Conservation (phyloP, 2,888 invertebrate genomes). For the Aromia moschata region DNA sequence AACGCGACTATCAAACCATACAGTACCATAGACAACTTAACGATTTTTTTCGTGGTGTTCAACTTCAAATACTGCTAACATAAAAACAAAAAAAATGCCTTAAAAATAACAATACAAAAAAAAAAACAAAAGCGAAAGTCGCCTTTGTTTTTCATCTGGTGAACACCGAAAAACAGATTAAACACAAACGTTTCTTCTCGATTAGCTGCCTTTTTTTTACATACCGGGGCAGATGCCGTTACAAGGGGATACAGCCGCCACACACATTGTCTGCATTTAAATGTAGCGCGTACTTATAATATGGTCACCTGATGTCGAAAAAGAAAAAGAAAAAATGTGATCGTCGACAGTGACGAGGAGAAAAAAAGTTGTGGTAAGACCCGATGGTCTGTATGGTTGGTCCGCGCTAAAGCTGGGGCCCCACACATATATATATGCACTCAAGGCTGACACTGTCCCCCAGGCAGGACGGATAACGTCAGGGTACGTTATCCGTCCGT, state of each 20-base stretch:
- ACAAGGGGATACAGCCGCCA: conserved; percentile 64
- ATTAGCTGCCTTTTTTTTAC: too few species aligned
- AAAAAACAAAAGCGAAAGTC: not conserved
- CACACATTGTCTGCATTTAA: conserved; percentile 72
- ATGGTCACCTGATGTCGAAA: conserved; percentile 41
- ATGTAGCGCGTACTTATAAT: conserved; percentile 46
- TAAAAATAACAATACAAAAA: not conserved
- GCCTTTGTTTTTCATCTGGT: not conserved
- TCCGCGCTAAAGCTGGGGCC: conserved; percentile 58
- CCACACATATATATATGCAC: conserved; percentile 63
- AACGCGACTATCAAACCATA: conserved; percentile 45
- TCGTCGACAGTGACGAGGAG: conserved; percentile 35
- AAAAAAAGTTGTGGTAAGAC: conserved; percentile 52
- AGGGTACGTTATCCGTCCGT: conserved; percentile 28
- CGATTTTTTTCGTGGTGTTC: conserved; percentile 35
- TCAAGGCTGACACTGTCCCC: conserved; percentile 59
- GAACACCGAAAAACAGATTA: conserved; percentile 33
- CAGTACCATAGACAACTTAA: conserved; percentile 47
- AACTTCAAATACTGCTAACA: too few species aligned
- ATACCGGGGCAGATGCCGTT: conserved; percentile 4
- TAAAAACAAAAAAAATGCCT: too few species aligned
- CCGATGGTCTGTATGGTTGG: conserved; percentile 59
- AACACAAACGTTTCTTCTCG: too few species aligned
- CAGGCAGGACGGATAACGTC: conserved; percentile 46
- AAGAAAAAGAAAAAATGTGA: too few species aligned